Evolutionary conservation across 2,113 vertebrate genomes (phyloP).

Genomic region (Chamaea fasciata): DNA sequence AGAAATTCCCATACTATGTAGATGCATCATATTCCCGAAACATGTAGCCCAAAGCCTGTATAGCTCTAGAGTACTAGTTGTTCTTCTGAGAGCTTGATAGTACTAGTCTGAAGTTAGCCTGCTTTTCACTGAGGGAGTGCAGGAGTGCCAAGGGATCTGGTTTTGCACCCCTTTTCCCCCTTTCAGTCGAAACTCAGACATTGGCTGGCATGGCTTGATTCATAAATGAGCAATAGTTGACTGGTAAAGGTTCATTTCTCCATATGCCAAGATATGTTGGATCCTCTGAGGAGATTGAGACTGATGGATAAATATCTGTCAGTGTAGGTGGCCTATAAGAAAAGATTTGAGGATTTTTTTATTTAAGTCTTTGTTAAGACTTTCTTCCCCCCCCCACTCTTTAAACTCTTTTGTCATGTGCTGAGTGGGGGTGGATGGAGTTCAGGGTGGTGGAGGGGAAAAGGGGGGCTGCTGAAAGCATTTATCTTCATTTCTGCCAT

Average conservation of each 20-base stretch:
- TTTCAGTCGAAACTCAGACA: neutral
- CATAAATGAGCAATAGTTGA: constrained; percentile 59
- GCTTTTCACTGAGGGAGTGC: neutral
- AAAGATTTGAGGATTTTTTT: constrained; percentile 59
- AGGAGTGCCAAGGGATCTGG: neutral
- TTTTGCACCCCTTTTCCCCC: neutral
- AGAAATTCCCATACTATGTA: neutral
- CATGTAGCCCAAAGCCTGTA: neutral
- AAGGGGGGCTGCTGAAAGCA: constrained; percentile 69
- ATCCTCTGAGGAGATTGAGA: constrained; percentile 63
- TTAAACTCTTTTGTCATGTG: constrained; percentile 72
- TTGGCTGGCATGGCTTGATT: neutral
- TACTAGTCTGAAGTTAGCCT: neutral
- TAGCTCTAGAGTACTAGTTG: neutral
- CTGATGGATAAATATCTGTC: constrained; percentile 67
- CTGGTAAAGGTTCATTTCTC: constrained; percentile 52
- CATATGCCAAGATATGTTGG: constrained; percentile 11
- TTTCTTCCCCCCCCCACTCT: neutral
- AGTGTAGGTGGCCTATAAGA: constrained; percentile 72
- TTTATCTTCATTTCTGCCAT: constrained; percentile 77
- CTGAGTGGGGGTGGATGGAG: constrained; percentile 72
- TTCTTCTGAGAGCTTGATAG: neutral
- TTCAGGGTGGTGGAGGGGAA: constrained; percentile 27
- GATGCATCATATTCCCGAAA: neutral
- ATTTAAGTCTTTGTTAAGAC: constrained; percentile 68